Evolutionary conservation across 2,888 invertebrate species (phyloP).

Genomic region (Rhimphoctona megacephalus): DNA sequence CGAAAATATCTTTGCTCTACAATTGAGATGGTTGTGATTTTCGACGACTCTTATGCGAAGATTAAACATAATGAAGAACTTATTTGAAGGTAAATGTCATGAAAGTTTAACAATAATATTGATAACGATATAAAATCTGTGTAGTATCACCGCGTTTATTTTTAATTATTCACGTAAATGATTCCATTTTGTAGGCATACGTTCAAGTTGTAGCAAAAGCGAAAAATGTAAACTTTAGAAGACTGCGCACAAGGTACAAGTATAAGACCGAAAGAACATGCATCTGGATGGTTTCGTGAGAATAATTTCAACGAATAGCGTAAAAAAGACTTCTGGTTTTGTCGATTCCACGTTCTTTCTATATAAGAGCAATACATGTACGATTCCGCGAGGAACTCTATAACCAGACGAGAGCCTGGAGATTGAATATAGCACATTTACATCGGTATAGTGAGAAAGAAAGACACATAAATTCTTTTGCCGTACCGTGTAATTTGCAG

Average conservation of each 20-base stretch:
- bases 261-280: conserved; percentile 15
- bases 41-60: too few relatives aligned
- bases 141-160: too few relatives aligned
- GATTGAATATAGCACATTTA: background rate
- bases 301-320: conserved; percentile 79
- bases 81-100: too few relatives aligned
- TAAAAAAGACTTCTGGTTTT: conserved; percentile 67
- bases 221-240: background rate
- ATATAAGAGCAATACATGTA: background rate
- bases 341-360: conserved; percentile 12
- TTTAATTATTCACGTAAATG: too few relatives aligned
- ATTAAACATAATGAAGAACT: too few relatives aligned
- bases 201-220: too few relatives aligned
- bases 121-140: too few relatives aligned
- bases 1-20: background rate
- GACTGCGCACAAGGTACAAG: background rate
- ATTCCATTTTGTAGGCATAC: too few relatives aligned
- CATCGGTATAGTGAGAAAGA: conserved; percentile 30
- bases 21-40: too few relatives aligned
- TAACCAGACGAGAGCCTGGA: background rate
- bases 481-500: conserved; percentile 82
- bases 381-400: background rate
- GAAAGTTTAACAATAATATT: too few relatives aligned
- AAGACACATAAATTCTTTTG: conserved; percentile 78
- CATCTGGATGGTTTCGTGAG: conserved; percentile 80